Base-by-base conservation (phyloP, 2,113 vertebrate species). In the Girardinichthys multiradiatus region DNA sequence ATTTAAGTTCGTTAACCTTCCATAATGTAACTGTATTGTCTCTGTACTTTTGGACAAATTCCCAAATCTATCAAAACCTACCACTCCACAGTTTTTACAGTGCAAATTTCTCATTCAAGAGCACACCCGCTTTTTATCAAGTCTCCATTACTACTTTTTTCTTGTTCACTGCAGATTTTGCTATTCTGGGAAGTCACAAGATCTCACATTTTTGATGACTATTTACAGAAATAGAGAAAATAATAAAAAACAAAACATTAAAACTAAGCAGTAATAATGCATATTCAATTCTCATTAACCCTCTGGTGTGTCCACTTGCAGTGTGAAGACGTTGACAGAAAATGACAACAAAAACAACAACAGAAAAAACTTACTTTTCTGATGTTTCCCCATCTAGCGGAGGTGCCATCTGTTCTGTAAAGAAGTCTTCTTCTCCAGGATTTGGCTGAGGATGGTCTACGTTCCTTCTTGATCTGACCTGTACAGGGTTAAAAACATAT, bases 401-500 rank as follows among this genome's bases (percentile, higher is more conserved):
- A n/a, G 88, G 80, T 63, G 83, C 65, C 60, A 70, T 87, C 79
- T 72, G 79, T 82, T 93, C 88, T 7, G 86, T 69, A 79, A 92
- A 91, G 68, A 77, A 70, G 42, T 67, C 88, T 64, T 51, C 78
- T 73, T 90, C 89, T 70, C 37, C 88, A 64, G 71, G 76, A 72
- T 82, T 86, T 76, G 86, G 86, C 9, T 79, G 71, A 51, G 37
- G 51, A 15, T 82, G 59, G 11, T 77, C 72, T 24, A 33, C 57
- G 8, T 64, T 92, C 69, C 91, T 89, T 62, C 79, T 76, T 69
- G 93, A 92, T 81, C 90, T 85, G 45, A 93, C 79, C 94, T 95
- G 87, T 62, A 59, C 30, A 0, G 2, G 30, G 35, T 2, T 2
- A 27, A 39, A 12, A 67, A 67, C 48, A 12, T 27, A 26, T 29